phyloP scores from a whole-genome alignment of 1,140 invertebrate genomes.

The Drusus annulatus region DNA sequence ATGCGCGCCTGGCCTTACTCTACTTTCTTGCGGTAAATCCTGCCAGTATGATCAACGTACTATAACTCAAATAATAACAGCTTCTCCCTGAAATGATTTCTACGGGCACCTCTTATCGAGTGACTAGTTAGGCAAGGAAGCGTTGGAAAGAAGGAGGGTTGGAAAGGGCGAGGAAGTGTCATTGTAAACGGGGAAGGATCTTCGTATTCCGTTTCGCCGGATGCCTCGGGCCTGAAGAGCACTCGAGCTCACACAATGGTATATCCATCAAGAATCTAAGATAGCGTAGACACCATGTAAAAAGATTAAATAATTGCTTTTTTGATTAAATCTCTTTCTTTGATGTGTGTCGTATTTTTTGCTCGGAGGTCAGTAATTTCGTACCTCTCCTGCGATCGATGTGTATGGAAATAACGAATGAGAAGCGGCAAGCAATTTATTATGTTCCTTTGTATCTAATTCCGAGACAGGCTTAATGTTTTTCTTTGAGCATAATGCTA shows the following conservation, averaged over 20 bases:
- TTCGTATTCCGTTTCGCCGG: conserved; percentile 20
- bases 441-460: background rate
- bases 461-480: background rate
- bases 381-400: too few species aligned
- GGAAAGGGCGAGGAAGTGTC: conserved; percentile 29
- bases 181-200: conserved; percentile 18
- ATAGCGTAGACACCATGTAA: background rate
- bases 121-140: too few species aligned
- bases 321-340: too few species aligned
- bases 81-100: too few species aligned
- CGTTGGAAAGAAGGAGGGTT: background rate
- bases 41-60: too few species aligned
- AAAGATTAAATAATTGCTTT: background rate
- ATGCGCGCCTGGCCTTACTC: too few species aligned
- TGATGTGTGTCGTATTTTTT: too few species aligned
- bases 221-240: background rate
- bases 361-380: too few species aligned
- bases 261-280: background rate
- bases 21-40: too few species aligned
- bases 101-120: background rate
- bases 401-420: background rate
- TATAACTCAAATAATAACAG: too few species aligned
- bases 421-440: background rate
- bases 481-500: too few species aligned
- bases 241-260: background rate